phyloP scores from a whole-genome alignment of 2,113 vertebrate genomes.

The Gorsachius goisagi region DNA sequence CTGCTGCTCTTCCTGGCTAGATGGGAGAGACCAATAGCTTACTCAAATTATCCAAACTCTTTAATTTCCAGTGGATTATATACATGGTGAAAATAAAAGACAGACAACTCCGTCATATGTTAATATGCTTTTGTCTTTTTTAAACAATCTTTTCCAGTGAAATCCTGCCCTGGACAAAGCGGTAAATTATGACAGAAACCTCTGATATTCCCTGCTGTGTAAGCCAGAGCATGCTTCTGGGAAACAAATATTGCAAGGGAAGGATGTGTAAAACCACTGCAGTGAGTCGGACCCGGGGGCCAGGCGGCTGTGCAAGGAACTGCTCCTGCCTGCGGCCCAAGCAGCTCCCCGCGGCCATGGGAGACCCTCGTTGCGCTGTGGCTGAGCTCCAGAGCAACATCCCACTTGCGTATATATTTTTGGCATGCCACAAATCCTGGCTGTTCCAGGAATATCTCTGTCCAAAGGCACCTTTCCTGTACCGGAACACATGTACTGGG shows the following conservation, averaged over 20 bases:
- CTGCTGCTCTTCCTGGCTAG: not conserved
- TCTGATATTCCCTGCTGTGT: not conserved
- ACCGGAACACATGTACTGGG: rapidly evolving
- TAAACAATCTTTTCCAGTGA: not conserved
- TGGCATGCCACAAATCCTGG: not conserved
- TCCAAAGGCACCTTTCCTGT: not conserved
- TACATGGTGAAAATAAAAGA: not conserved
- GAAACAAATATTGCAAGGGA: not conserved
- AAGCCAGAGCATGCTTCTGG: not conserved
- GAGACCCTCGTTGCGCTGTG: not conserved
- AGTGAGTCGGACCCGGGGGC: rapidly evolving
- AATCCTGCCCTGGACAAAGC: not conserved
- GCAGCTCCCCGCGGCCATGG: not conserved
- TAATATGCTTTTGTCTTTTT: not conserved
- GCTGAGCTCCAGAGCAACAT: not conserved
- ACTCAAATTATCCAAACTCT: not conserved
- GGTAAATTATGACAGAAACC: not conserved
- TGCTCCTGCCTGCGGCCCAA: not conserved
- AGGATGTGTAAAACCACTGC: not conserved
- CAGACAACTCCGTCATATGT: rapidly evolving
- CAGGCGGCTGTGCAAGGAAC: not conserved
- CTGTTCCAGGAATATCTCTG: not conserved
- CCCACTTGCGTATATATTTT: not conserved
- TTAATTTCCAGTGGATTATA: not conserved
- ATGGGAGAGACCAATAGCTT: not conserved